Conservation (phyloP, 2,888 invertebrate species). For the Chrysomela aeneicollis region DNA sequence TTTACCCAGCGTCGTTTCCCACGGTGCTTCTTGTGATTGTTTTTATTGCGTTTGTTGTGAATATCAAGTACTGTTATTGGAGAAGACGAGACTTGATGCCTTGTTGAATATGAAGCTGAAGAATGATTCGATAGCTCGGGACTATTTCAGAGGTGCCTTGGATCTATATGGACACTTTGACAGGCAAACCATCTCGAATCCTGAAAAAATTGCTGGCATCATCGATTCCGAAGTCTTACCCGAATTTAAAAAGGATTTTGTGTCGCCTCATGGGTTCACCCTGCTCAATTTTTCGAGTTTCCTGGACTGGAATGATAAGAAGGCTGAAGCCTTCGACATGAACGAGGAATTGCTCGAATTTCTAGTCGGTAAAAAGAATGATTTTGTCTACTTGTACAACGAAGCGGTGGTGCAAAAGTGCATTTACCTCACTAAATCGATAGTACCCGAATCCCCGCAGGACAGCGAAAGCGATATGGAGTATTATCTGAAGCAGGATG, state of each 20-base stretch:
- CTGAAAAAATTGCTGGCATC: slow-evolving; percentile 18
- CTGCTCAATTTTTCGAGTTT: slow-evolving; percentile 46
- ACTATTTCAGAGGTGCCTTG: slow-evolving; percentile 42
- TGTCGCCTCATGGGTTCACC: slow-evolving; percentile 37
- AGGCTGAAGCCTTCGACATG: slow-evolving; percentile 39
- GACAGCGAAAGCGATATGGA: slow-evolving; percentile 20
- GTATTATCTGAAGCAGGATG: slow-evolving; percentile 6
- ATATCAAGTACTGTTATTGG: slow-evolving; percentile 47
- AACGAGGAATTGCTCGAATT: slow-evolving; percentile 40
- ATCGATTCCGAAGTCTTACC: slow-evolving; percentile 29
- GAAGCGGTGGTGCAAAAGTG: slow-evolving; percentile 45
- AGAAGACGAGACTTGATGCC: slow-evolving; percentile 45
- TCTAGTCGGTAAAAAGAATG: slow-evolving; percentile 37
- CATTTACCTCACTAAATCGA: slow-evolving; percentile 32
- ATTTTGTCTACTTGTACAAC: slow-evolving; percentile 43
- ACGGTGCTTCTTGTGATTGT: slow-evolving; percentile 46
- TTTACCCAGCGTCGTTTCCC: slow-evolving; percentile 44
- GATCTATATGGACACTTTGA: slow-evolving; percentile 38
- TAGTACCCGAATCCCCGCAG: slow-evolving; percentile 8
- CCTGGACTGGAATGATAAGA: slow-evolving; percentile 32
- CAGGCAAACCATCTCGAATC: slow-evolving; percentile 30
- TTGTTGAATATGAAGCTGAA: slow-evolving; percentile 40
- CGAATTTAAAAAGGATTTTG: slow-evolving; percentile 37
- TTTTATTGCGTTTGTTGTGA: slow-evolving; percentile 48
- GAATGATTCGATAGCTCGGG: slow-evolving; percentile 34